Evolutionary conservation across 2,113 vertebrate species (phyloP), one percentile per base, ranked within the genome.

Genomic region (Eolophus roseicapilla): DNA sequence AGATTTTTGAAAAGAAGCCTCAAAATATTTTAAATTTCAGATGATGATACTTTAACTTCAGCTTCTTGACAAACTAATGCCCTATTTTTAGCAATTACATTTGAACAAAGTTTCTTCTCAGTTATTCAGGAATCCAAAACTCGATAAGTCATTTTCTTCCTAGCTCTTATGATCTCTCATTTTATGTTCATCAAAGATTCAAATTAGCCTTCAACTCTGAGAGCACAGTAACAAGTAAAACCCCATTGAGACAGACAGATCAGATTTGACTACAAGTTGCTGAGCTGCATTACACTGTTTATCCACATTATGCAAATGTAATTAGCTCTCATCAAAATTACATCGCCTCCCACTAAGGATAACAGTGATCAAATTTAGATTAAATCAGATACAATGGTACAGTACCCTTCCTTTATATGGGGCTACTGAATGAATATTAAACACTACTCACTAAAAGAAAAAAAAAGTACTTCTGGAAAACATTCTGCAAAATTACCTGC

Each of bases 251-350:
- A 98, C 97, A 97, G 97, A 98, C 97, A 98, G 97, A 98, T 97
- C 96, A 97, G 97, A 98, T 98, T 98, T 98, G 97, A 97, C 97
- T 97, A 97, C 70, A 95, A 98, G 98, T 98, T 97, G 96, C 98
- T 97, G 98, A 98, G 97, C 97, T 97, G 95, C 97, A 98, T 98
- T 98, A 98, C 77, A 95, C 98, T 98, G 98, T 98, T 98, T 98
- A 98, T 98, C 98, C 97, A 98, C 98, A 98, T 98, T 98, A 98
- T 98, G 98, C 98, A 98, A 98, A 98, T 98, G 98, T 98, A 98
- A 98, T 98, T 98, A 98, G 97, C 92, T 96, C 97, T 98, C 98
- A 98, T 98, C 98, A 98, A 97, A 98, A 98, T 96, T 97, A 97
- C 86, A 97, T 97, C 55, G 89, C 95, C 96, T 97, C 98, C 97